Conservation (phyloP, 2,113 vertebrate genomes). For the Microcebus tavaratra region DNA sequence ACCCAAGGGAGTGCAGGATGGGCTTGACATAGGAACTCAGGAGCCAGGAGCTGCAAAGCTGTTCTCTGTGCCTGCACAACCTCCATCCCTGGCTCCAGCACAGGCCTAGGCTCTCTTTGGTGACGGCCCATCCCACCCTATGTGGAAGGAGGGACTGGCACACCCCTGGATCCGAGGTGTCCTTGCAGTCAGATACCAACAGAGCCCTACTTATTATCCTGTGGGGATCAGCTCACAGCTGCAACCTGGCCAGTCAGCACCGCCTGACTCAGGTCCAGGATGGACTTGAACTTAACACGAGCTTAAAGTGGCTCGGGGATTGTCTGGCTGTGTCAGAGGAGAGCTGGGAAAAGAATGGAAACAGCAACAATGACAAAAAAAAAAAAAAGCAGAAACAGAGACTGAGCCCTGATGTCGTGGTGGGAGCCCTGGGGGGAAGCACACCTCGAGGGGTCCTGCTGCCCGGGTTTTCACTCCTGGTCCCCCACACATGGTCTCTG, state of each 20-base stretch:
- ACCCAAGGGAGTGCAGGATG: not conserved
- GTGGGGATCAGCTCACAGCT: not conserved
- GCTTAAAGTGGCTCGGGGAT: too few species aligned
- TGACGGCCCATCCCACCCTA: not conserved
- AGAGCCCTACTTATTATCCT: not conserved
- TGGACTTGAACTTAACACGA: not conserved
- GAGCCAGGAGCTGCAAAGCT: not conserved
- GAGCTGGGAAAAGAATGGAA: not conserved
- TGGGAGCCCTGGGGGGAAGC: not conserved
- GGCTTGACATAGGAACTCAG: not conserved
- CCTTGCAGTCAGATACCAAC: not conserved
- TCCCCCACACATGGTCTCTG: too few species aligned
- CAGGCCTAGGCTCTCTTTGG: not conserved
- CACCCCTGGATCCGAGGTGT: not conserved
- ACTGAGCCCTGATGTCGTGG: not conserved
- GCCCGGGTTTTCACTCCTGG: not conserved
- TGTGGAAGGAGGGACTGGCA: not conserved
- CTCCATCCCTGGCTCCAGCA: not conserved
- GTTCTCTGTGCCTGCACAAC: too few species aligned
- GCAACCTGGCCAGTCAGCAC: not conserved
- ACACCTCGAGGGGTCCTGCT: too few species aligned
- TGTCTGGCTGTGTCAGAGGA: not conserved
- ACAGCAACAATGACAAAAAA: too few species aligned
- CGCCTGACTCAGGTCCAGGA: not conserved
- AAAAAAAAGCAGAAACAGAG: not conserved